These are phyloP conservation scores for Watsonalla binaria DNA, from an alignment of 2,888 invertebrate species.

Conservation along the genomic window DNA sequence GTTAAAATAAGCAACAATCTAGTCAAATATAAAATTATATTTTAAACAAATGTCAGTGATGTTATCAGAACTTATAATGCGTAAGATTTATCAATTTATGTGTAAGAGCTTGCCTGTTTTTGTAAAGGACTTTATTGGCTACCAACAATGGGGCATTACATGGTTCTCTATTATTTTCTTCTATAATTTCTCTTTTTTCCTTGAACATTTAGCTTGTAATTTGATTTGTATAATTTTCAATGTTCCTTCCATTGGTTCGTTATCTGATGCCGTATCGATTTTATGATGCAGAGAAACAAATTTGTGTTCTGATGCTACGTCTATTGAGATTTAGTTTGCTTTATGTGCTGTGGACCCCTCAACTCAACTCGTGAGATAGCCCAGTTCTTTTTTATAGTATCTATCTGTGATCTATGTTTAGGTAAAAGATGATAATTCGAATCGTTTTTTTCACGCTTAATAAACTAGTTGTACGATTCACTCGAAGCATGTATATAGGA, in stretches of 20 bases:
- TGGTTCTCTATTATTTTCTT: conserved; percentile 39
- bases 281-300: conserved; percentile 55
- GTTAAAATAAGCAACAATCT: conserved; percentile 46
- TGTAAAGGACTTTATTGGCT: conserved; percentile 50
- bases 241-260: conserved; percentile 36
- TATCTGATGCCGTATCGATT: conserved; percentile 39
- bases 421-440: conserved; percentile 72
- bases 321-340: conserved; percentile 34
- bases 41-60: conserved; percentile 71
- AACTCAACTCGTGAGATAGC: conserved; percentile 23
- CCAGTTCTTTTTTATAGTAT: conserved; percentile 55
- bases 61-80: conserved; percentile 69
- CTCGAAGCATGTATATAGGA: conserved; percentile 52
- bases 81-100: conserved; percentile 65
- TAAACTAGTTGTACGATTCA: conserved; percentile 53
- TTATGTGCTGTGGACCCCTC: conserved; percentile 1
- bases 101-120: conserved; percentile 73
- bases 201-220: conserved; percentile 49
- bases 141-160: conserved; percentile 31
- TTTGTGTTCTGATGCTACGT: conserved; percentile 56
- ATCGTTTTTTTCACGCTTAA: conserved; percentile 53
- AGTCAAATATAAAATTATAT: conserved; percentile 55
- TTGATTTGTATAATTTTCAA: conserved; percentile 47
- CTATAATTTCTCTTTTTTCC: conserved; percentile 28
- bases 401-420: conserved; percentile 77